Conservation (phyloP, 2,888 invertebrate genomes). For the Sicus ferrugineus region DNA sequence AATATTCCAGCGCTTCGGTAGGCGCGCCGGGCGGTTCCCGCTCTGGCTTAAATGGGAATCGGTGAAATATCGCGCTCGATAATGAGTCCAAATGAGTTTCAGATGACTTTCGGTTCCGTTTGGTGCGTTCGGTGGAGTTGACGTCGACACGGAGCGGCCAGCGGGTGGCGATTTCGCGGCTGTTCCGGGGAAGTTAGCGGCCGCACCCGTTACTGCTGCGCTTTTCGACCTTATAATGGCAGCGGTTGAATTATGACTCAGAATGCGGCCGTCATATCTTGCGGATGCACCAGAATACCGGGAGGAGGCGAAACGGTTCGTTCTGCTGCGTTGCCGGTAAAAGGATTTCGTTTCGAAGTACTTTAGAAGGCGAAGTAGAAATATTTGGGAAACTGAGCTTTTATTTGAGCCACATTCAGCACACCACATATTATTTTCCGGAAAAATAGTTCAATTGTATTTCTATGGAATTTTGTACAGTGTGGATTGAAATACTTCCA, state of each 20-base stretch:
- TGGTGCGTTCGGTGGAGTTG: conserved; percentile 4
- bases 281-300: background rate
- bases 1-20: conserved; percentile 14
- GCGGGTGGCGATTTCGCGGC: background rate
- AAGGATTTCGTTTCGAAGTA: too few species aligned
- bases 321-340: too few species aligned
- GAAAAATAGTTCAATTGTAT: too few species aligned
- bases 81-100: conserved; percentile 33
- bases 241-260: background rate
- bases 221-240: background rate
- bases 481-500: too few species aligned
- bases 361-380: too few species aligned
- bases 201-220: background rate
- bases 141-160: background rate
- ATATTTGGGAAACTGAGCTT: too few species aligned
- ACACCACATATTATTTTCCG: too few species aligned
- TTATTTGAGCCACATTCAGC: too few species aligned
- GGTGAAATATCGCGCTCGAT: conserved; percentile 29
- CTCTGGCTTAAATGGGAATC: conserved; percentile 21
- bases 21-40: background rate
- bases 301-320: too few species aligned
- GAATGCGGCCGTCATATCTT: background rate
- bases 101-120: conserved; percentile 30
- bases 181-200: too few species aligned
- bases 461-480: too few species aligned